Evolutionary conservation across 2,797 vertebrate genomes (phyloP), one percentile per base, ranked within the genome.

Genomic region (Parauchenoglanis punctatus): DNA sequence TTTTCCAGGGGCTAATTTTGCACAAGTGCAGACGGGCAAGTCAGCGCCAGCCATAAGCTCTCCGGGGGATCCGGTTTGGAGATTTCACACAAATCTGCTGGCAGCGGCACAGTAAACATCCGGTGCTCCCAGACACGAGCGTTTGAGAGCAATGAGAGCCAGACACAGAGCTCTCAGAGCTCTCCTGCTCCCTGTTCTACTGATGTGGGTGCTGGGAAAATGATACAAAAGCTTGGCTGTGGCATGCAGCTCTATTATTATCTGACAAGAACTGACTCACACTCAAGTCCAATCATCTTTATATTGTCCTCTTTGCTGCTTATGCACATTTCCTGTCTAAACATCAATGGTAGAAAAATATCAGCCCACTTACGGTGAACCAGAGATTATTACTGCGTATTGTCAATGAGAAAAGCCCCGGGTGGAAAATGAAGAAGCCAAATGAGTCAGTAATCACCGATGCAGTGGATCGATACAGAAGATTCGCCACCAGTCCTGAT

Each of bases 101-200:
- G 89, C 87, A 77, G 73, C 31, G 86, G 65, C 25, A 82, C 84
- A 63, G 86, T 88, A 91, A 93, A 91, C 82, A 91, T 63, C 87
- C 12, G 84, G 89, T 49, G 89, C 85, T 89, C 73, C 68, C 56
- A 89, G 88, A 80, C 81, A 63, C 25, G 65, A 77, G 31, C 40
- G 84, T 88, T 86, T 31, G 75, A 56, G 54, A 7, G 75, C 72
- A 49, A 59, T 17, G 18, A 85, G 75, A 85, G 84, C 78, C 68
- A 85, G 65, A 35, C 86, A 13, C 40, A 25, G 72, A 76, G 75
- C 81, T 78, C 72, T 23, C 59, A 58, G 18, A 56, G 35, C 35
- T 35, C 81, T 88, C 80, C 80, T 59, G 70, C 58, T 76, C 49
- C 25, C 6, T 83, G 84, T 86, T 58, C 70, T 18, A 68, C 28